Percentiles rank a stretch among this genome's conserved stretches.
These are phyloP conservation scores for Aphidoletes aphidimyza DNA, from an alignment of 2,888 invertebrate genomes.

Conservation along the genomic window DNA sequence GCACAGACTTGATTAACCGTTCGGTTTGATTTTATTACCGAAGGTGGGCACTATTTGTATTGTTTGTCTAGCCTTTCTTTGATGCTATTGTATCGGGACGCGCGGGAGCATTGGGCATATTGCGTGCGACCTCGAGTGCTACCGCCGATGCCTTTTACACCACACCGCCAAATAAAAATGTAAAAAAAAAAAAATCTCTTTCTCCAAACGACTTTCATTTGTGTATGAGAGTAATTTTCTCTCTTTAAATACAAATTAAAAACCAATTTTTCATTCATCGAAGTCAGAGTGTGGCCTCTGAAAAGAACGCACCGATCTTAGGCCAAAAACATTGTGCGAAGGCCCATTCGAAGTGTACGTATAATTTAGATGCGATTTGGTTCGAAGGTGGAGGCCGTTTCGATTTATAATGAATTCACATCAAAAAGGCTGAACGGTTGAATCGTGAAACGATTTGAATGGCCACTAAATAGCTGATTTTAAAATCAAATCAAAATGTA, in stretches of 20 bases:
- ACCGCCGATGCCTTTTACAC: background rate
- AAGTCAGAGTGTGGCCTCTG: too few species aligned
- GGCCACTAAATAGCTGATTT: constrained; percentile 24
- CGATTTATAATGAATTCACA: background rate
- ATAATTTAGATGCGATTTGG: background rate
- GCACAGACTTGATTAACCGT: background rate
- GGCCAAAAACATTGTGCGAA: background rate
- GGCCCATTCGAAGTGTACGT: background rate
- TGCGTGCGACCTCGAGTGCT: background rate
- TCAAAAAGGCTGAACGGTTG: background rate
- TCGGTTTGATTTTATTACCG: background rate
- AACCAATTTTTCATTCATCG: background rate
- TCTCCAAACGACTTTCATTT: background rate
- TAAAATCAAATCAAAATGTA: background rate
- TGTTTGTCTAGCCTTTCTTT: background rate
- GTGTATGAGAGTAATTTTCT: background rate
- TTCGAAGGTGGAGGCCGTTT: background rate
- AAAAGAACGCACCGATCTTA: too few species aligned
- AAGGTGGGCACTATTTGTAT: constrained; percentile 32
- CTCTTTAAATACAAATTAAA: constrained; percentile 37
- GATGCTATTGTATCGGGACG: too few species aligned
- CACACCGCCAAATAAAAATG: background rate
- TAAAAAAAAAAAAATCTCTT: too few species aligned
- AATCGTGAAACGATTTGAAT: background rate
- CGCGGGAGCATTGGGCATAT: too few species aligned